Conservation (phyloP, 37 sponge, comb jelly and placozoan genomes). For the Crambe crambe region DNA sequence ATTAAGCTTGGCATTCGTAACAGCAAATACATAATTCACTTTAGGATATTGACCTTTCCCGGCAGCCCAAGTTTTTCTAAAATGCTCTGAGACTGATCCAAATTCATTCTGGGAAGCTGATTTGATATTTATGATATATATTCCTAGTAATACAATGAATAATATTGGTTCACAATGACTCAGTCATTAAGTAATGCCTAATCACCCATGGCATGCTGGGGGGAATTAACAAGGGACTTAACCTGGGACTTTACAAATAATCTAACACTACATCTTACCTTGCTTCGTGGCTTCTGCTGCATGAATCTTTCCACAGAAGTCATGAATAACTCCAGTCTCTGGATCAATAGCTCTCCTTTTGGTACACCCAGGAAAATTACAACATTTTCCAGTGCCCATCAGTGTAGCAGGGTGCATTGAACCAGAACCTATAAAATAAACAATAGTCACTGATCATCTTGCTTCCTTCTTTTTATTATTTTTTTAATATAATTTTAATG, state of each 20-base stretch:
- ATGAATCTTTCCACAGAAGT: conserved; percentile 68
- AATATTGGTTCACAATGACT: too few relatives aligned
- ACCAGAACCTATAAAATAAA: too few relatives aligned
- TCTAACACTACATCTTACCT: background rate
- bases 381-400: conserved; percentile 15
- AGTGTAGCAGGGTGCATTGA: too few relatives aligned
- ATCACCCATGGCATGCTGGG: background rate
- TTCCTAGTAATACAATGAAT: too few relatives aligned
- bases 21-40: conserved; percentile 8
- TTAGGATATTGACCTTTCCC: conserved; percentile 29
- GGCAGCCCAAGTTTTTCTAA: conserved; percentile 6
- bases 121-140: background rate
- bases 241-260: background rate
- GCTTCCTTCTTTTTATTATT: too few relatives aligned
- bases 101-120: background rate
- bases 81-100: background rate
- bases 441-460: too few relatives aligned
- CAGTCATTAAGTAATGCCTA: background rate
- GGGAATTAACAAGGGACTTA: background rate
- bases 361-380: conserved; percentile 54
- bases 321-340: conserved; percentile 39
- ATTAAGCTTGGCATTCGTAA: conserved; percentile 12
- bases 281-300: conserved; percentile 15
- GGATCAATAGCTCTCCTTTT: conserved; percentile 32
- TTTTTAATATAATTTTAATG: too few relatives aligned